These are phyloP conservation scores for Thermophis baileyi DNA, from an alignment of 2,113 vertebrate genomes.

Conservation along the genomic window DNA sequence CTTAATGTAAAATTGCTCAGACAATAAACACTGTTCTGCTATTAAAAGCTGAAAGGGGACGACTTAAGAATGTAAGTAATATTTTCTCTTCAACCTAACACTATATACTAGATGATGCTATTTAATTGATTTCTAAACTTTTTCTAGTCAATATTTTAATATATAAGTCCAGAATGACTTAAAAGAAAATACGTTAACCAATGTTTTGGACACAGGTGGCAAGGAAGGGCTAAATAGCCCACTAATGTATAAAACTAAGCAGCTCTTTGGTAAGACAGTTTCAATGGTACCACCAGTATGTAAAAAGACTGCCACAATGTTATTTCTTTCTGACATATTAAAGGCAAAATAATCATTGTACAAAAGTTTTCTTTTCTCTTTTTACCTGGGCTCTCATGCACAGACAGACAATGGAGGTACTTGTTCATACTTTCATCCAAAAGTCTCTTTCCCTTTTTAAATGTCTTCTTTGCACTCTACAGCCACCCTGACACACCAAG, in stretches of 20 bases:
- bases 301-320: too few relatives aligned
- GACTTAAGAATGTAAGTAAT: background rate
- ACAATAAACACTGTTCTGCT: background rate
- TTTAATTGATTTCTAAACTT: background rate
- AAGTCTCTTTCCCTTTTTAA: slow-evolving; percentile 1
- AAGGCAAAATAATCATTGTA: background rate
- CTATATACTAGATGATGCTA: background rate
- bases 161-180: background rate
- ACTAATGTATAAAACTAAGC: background rate
- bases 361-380: background rate
- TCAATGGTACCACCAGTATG: background rate
- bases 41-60: background rate
- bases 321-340: background rate
- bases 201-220: background rate
- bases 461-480: background rate
- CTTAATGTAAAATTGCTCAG: background rate
- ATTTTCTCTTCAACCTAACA: background rate
- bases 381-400: slow-evolving; percentile 57
- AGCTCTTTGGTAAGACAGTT: background rate
- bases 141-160: background rate
- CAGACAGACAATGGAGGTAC: slow-evolving; percentile 50
- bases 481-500: background rate
- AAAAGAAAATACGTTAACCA: background rate
- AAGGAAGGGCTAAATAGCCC: background rate
- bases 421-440: slow-evolving; percentile 59